These are phyloP conservation scores for Caerostris extrusa DNA, from an alignment of 1,140 invertebrate genomes.

Conservation along the genomic window DNA sequence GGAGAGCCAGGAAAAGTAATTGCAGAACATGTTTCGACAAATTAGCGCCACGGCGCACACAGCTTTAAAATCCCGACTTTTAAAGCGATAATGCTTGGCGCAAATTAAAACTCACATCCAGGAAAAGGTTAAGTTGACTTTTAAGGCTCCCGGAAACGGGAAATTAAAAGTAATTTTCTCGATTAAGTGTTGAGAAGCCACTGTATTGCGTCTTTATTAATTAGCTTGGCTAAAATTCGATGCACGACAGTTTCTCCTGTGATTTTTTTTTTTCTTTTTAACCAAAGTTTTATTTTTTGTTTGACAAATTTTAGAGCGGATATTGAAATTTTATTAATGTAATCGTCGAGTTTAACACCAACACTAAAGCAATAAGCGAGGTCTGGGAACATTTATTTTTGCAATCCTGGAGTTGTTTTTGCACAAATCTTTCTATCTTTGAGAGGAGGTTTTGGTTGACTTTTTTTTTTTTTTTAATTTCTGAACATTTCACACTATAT, in stretches of 20 bases:
- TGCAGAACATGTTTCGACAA: not conserved
- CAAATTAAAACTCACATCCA: constrained; percentile 17
- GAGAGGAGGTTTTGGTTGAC: not conserved
- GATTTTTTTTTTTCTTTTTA: not conserved
- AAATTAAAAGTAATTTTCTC: constrained; percentile 38
- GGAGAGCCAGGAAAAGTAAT: not conserved
- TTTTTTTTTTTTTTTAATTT: not conserved
- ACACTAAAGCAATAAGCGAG: not conserved
- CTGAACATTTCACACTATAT: not conserved
- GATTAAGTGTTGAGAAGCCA: not conserved
- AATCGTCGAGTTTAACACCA: not conserved
- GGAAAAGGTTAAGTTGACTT: constrained; percentile 39
- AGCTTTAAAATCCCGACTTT: not conserved
- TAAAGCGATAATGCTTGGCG: constrained; percentile 5
- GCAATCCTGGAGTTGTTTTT: not conserved
- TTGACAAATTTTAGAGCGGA: not conserved
- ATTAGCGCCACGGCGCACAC: not conserved
- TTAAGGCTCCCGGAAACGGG: not conserved
- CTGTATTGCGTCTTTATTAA: not conserved
- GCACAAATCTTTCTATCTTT: not conserved
- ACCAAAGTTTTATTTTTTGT: not conserved
- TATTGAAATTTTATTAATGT: constrained; percentile 37
- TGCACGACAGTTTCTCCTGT: not conserved
- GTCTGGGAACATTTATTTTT: not conserved
- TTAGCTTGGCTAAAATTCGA: constrained; percentile 21